Base-by-base conservation (phyloP, 2,888 invertebrate genomes). In the Andrena haemorrhoa region DNA sequence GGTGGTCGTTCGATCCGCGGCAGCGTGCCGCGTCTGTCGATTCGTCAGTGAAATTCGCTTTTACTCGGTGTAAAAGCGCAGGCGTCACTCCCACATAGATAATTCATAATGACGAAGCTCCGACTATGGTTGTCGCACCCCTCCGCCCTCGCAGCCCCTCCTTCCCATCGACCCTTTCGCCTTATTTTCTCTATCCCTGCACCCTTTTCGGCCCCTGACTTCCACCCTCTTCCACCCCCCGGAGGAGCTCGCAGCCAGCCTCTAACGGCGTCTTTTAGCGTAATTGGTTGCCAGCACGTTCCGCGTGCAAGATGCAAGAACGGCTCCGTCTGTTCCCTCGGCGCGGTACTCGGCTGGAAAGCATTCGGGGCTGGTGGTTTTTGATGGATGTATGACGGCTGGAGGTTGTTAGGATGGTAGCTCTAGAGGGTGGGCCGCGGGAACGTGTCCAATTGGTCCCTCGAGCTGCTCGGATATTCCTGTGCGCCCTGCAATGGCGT, bases 91-190 rank as follows among this genome's bases (percentile, higher is more conserved):
- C 58, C 69, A 60, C 72, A 76, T 82, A 82, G 82, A 86, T 86
- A 86, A 86, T 86, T 86, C 86, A 86, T 84, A 86, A 86, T 86
- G 79, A 77, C 84, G 84, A 77, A 75, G 77, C 79, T 56, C 56
- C 29, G 61, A 56, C 71, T 79, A 82, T 79, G 76, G 78, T 82
- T 84, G 84, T 84, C 83, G 63, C 74, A 68, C 76, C 53, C 26
- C 51, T 53, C 6, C 61, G n/a, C 33, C 58, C 47, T 16, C 41
- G 61, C 53, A 47, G 47, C 31, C 68, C 33, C 31, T 49, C 65
- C 69, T 72, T 53, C 64, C 65, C 73, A 70, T 23, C 69, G 79
- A 79, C 78, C 79, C 63, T 75, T 47, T 41, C 56, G 26, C 35
- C 33, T 51, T 61, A 16, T 53, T 23, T 64, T 64, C 26, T 51